These are phyloP conservation scores for Thereva nobilitata DNA, from an alignment of 2,888 invertebrate species.

Conservation along the genomic window DNA sequence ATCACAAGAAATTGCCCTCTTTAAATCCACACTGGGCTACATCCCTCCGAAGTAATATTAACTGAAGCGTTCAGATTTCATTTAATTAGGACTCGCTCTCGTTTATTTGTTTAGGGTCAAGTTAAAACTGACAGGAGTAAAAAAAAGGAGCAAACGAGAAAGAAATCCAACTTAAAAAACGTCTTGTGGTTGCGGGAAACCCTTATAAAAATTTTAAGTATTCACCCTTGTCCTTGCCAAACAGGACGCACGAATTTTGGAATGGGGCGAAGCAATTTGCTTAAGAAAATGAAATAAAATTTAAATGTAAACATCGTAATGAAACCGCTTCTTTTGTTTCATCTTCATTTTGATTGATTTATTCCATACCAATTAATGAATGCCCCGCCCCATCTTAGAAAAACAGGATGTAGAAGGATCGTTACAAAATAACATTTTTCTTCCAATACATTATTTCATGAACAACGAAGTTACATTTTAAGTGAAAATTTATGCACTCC, in stretches of 20 bases:
- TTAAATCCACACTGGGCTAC: too few species aligned
- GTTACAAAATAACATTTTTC: too few species aligned
- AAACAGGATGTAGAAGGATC: too few species aligned
- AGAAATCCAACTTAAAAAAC: slow-evolving; percentile 25
- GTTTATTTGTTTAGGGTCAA: slow-evolving; percentile 42
- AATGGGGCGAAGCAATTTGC: slow-evolving; percentile 13
- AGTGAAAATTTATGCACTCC: slow-evolving; percentile 19
- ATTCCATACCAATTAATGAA: not conserved
- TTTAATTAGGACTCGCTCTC: slow-evolving; percentile 39
- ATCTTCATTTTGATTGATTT: slow-evolving; percentile 11
- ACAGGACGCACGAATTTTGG: not conserved
- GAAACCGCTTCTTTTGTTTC: not conserved
- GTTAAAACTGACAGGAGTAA: slow-evolving; percentile 26
- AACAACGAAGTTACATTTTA: too few species aligned
- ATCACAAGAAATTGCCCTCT: too few species aligned
- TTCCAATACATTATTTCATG: too few species aligned
- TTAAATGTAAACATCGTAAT: not conserved
- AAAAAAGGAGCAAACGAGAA: slow-evolving; percentile 2
- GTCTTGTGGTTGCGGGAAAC: slow-evolving; percentile 24
- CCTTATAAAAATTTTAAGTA: slow-evolving; percentile 24
- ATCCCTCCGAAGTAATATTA: slow-evolving; percentile 4
- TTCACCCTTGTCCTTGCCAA: slow-evolving; percentile 25
- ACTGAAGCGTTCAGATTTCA: slow-evolving; percentile 42
- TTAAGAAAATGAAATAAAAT: not conserved
- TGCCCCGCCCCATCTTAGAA: not conserved